phyloP scores from a whole-genome alignment of 2,113 vertebrate species.

The Dasypus novemcinctus region DNA sequence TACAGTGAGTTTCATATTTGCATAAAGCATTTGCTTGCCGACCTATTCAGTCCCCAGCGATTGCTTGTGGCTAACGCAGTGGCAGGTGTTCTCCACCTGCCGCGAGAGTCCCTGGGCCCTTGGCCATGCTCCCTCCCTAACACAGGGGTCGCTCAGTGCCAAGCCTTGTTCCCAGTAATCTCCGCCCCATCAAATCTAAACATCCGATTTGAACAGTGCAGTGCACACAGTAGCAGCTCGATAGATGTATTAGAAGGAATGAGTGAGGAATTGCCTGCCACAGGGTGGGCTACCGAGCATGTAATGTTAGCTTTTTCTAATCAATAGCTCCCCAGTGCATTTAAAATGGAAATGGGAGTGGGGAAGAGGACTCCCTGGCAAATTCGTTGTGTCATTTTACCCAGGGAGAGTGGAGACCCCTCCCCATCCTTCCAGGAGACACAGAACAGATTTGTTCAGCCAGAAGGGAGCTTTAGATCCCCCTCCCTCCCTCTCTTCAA shows the following conservation, averaged over 20 bases:
- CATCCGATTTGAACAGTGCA: background rate
- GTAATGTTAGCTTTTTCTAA: too few relatives aligned
- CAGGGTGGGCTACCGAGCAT: too few relatives aligned
- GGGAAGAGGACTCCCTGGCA: background rate
- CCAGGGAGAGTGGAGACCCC: background rate
- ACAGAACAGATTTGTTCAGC: background rate
- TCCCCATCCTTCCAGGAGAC: background rate
- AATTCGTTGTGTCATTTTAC: background rate
- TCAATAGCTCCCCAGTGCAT: background rate
- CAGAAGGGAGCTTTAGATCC: background rate
- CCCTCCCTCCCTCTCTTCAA: accelerated
- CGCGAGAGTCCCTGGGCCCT: background rate
- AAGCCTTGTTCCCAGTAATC: background rate
- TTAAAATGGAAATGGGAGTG: background rate
- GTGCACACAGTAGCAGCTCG: background rate
- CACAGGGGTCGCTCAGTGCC: background rate
- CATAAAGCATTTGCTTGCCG: background rate
- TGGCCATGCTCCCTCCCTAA: background rate
- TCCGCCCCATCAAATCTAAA: too few relatives aligned
- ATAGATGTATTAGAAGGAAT: background rate
- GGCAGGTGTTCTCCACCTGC: background rate
- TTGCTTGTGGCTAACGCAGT: background rate
- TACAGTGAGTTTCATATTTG: background rate
- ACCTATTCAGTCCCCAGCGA: background rate
- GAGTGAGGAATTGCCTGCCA: background rate